These are phyloP conservation scores for Leucophora obtusa DNA, from an alignment of 2,888 invertebrate genomes.

Conservation along the genomic window DNA sequence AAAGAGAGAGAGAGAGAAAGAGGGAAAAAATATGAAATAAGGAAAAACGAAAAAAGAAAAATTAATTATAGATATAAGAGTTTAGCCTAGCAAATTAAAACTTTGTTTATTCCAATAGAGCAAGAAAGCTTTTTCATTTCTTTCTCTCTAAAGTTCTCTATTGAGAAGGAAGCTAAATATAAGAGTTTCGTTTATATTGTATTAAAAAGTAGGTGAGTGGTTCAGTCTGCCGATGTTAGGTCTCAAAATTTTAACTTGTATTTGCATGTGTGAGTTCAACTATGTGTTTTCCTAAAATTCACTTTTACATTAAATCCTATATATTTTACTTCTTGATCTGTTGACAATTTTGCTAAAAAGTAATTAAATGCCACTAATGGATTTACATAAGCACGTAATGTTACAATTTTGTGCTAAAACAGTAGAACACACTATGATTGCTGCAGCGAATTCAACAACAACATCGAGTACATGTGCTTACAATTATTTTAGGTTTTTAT, in stretches of 20 bases:
- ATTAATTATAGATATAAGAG: slow-evolving; percentile 27
- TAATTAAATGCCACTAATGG: slow-evolving; percentile 61
- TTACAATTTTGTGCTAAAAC: slow-evolving; percentile 38
- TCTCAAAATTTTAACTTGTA: not conserved
- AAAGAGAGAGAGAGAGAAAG: not conserved
- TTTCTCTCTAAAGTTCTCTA: not conserved
- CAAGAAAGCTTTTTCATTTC: not conserved
- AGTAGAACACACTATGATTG: not conserved
- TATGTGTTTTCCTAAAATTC: not conserved
- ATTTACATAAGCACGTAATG: slow-evolving; percentile 52
- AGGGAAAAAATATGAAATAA: not conserved
- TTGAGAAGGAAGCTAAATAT: not conserved
- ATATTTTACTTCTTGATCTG: slow-evolving; percentile 42
- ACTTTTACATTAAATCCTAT: slow-evolving; percentile 21
- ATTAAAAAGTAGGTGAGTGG: slow-evolving; percentile 28
- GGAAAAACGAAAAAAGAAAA: not conserved
- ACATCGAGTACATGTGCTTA: slow-evolving; percentile 11
- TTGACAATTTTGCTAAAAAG: slow-evolving; percentile 50
- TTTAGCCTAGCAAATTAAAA: not conserved
- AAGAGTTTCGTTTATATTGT: slow-evolving; percentile 2
- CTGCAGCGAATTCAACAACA: slow-evolving; percentile 19
- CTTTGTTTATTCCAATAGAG: slow-evolving; percentile 21
- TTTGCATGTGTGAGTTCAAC: not conserved
- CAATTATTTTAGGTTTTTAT: slow-evolving; percentile 2
- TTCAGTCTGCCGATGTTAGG: not conserved